Percentiles rank a stretch among this genome's conserved stretches.
Evolutionary conservation across 1,140 invertebrate species (phyloP).

Genomic region (Cotesia chilonis): DNA sequence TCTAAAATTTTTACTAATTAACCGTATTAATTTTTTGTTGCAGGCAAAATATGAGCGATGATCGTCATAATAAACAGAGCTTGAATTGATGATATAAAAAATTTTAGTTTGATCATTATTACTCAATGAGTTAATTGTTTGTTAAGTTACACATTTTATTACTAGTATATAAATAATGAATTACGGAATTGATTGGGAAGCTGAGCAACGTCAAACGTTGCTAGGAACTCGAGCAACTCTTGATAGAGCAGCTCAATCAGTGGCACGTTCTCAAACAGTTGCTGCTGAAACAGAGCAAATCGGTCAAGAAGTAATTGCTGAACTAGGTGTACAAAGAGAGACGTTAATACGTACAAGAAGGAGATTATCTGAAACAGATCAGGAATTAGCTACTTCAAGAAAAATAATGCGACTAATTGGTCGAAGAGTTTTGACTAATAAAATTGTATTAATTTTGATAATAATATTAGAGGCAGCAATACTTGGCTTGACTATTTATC

Average conservation of each 20-base stretch:
- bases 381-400: constrained; percentile 68
- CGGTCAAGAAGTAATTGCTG: constrained; percentile 78
- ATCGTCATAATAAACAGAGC: no score
- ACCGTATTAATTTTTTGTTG: no score
- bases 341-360: constrained; percentile 70
- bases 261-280: constrained; percentile 75
- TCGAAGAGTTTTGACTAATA: constrained; percentile 73
- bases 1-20: no score
- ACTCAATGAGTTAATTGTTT: not conserved
- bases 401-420: constrained; percentile 72
- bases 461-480: constrained; percentile 73
- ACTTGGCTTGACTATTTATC: constrained; percentile 69
- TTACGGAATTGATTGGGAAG: constrained; percentile 63
- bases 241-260: constrained; percentile 72
- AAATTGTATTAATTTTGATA: constrained; percentile 73
- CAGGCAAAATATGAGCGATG: no score
- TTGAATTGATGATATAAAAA: not conserved
- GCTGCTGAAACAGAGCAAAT: constrained; percentile 82
- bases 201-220: constrained; percentile 66
- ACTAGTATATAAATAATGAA: constrained; percentile 50
- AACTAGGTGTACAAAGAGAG: constrained; percentile 73
- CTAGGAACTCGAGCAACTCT: constrained; percentile 70
- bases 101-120: not conserved
- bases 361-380: constrained; percentile 71
- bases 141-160: not conserved